These are phyloP conservation scores for Cynocephalus volans DNA, from an alignment of 2,113 vertebrate genomes.

Conservation along the genomic window DNA sequence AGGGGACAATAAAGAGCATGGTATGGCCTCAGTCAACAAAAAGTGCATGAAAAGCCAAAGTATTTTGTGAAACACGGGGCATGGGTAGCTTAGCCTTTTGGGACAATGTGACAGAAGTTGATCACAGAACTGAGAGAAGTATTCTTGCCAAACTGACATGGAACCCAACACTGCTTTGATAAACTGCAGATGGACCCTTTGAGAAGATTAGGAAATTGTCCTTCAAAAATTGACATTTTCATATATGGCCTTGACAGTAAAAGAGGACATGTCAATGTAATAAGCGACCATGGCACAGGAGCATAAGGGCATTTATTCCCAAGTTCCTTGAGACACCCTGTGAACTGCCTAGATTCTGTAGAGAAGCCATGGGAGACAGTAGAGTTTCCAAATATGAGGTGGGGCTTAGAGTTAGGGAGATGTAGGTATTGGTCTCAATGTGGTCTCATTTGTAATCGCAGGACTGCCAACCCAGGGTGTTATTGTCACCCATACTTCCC, in stretches of 20 bases:
- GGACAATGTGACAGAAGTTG: neutral
- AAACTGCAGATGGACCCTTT: neutral
- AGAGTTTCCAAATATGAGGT: neutral
- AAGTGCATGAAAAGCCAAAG: neutral
- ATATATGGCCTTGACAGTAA: fast-evolving
- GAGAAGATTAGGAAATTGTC: neutral
- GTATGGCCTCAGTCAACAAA: neutral
- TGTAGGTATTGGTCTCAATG: too few species aligned
- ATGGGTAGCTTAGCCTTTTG: fast-evolving
- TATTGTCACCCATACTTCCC: neutral
- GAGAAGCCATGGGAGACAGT: neutral
- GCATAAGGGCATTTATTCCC: neutral
- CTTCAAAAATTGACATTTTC: neutral
- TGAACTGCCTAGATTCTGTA: neutral
- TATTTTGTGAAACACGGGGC: neutral
- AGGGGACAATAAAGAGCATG: neutral
- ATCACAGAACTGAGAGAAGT: neutral
- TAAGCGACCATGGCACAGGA: neutral
- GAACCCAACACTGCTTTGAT: neutral
- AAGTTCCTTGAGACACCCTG: neutral
- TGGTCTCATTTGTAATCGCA: neutral
- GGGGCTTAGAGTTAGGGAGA: too few species aligned
- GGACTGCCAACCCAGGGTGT: neutral
- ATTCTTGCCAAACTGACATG: neutral
- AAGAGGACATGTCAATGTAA: neutral